A percentile compares a stretch with the other conserved stretches of the same genome.
These are phyloP conservation scores for Erethizon dorsatum DNA, from an alignment of 2,797 vertebrate genomes.

Conservation along the genomic window DNA sequence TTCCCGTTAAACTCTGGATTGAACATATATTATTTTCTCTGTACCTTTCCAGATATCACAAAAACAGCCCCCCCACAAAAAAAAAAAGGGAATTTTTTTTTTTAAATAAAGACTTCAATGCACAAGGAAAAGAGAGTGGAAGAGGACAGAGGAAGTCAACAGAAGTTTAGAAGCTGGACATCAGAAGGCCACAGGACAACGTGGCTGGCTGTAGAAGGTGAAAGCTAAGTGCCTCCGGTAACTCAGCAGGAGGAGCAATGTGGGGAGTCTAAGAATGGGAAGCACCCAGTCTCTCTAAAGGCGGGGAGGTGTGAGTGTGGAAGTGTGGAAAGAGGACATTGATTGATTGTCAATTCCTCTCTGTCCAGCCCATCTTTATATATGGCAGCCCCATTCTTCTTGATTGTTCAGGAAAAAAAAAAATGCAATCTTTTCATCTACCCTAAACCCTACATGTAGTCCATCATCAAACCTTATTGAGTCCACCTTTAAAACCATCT, in stretches of 20 bases:
- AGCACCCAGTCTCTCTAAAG: neutral
- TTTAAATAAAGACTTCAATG: neutral
- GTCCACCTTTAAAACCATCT: neutral
- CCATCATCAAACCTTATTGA: neutral
- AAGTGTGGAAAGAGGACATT: neutral
- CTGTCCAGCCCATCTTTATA: neutral
- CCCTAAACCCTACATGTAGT: neutral
- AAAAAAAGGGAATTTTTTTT: neutral
- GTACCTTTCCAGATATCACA: conserved; percentile 38
- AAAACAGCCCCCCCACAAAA: neutral
- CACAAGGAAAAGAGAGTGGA: neutral
- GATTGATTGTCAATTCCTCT: neutral
- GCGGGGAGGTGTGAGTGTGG: neutral
- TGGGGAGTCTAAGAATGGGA: neutral
- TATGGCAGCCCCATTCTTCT: neutral
- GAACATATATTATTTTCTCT: neutral
- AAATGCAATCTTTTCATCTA: neutral
- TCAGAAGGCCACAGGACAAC: neutral
- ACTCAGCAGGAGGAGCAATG: neutral
- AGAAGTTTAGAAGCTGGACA: neutral
- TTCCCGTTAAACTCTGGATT: neutral
- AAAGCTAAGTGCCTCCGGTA: neutral
- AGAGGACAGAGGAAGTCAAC: neutral
- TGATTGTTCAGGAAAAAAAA: neutral
- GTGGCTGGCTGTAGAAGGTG: neutral